Evolutionary conservation across 1,140 invertebrate species (phyloP), one percentile per base, ranked within the genome.

Genomic region (Heliconius himera): DNA sequence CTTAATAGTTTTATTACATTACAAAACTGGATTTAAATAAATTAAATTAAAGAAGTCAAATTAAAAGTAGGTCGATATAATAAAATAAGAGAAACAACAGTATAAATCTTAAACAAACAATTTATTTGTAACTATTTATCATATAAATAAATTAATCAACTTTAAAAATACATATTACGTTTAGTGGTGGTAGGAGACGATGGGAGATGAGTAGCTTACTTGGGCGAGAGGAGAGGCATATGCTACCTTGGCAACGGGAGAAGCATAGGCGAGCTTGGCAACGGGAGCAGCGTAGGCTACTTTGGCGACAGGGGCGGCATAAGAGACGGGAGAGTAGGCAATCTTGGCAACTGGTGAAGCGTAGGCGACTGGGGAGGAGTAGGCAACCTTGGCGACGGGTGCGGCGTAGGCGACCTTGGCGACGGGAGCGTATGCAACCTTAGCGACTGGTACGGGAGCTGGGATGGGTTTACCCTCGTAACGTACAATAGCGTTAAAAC

Each of bases 401-500:
- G 86, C 80, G 1, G 22, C 84, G n/a, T 89, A 91, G 33, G 88
- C 85, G 0, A 90, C 77, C 74, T 86, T 85, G 29, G 85, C 82
- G 9, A 87, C 80, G 1, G 60, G 60, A 29, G 60, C 60, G 79
- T 89, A 89, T 41, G 87, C 86, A 6, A 89, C 75, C 76, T 88
- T 89, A 18, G 86, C 83, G 85, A 87, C 80, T 66, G 84, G 85
- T 3, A 85, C 87, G 29, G 85, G 79, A 3, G 80, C 82, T 29
- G 80, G 78, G 33, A 85, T 77, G 36, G 89, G 83, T 46, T 89
- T 87, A 36, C 90, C 89, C 77, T 93, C 90, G 82, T 93, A 93
- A 60, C 88, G 88, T 2, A 93, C 91, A 66, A 81, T 73, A 11
- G 91, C 90, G 82, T 91, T 91, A 85, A 93, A 93, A n/a, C 89